phyloP scores from a whole-genome alignment of 2,113 vertebrate species.

The Rhinogobius similis region DNA sequence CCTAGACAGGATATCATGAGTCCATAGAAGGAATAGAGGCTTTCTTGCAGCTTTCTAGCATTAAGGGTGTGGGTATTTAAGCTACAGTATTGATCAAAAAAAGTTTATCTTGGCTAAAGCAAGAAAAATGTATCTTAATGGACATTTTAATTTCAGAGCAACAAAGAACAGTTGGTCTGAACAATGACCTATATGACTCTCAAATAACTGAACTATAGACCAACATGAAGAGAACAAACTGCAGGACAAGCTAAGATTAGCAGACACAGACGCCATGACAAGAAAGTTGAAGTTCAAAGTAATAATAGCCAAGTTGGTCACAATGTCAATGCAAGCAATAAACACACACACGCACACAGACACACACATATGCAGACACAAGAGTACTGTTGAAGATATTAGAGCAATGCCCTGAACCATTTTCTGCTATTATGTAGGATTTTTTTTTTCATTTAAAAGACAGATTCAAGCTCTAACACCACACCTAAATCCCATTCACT shows the following conservation, averaged over 20 bases:
- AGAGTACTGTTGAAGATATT: not conserved
- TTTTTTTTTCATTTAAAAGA: too few species aligned
- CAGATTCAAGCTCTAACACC: not conserved
- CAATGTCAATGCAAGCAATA: conserved; percentile 10
- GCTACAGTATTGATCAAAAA: not conserved
- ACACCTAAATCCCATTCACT: not conserved
- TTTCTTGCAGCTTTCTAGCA: not conserved
- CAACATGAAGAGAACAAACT: conserved; percentile 21
- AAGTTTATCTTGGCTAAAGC: not conserved
- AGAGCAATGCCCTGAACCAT: not conserved
- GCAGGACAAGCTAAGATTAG: conserved; percentile 17
- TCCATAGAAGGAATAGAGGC: not conserved
- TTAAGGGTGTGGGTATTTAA: not conserved
- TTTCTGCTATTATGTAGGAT: not conserved
- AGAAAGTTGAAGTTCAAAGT: conserved; percentile 56
- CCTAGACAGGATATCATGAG: not conserved
- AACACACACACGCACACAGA: conserved; percentile 1
- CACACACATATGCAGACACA: not conserved
- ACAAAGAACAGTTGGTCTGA: too few species aligned
- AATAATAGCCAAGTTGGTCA: conserved; percentile 28
- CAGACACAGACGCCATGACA: conserved; percentile 10
- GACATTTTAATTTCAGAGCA: too few species aligned
- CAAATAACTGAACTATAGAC: not conserved
- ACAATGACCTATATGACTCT: not conserved
- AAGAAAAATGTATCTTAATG: too few species aligned